These are phyloP conservation scores for Mantis religiosa DNA, from an alignment of 2,888 invertebrate species.

Conservation along the genomic window DNA sequence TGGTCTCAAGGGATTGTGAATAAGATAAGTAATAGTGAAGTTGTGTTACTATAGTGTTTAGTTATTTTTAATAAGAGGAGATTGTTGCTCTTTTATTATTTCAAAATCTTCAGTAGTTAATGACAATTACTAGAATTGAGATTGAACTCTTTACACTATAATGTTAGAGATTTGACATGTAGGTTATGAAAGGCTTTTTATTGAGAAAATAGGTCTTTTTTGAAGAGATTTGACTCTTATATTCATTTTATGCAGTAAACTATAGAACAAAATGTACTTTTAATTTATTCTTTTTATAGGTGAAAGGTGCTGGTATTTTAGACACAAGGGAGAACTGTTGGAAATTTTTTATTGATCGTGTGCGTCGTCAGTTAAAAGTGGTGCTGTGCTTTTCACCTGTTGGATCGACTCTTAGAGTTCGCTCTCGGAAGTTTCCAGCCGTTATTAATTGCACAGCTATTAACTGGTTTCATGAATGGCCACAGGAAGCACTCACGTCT, in stretches of 20 bases:
- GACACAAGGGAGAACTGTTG: constrained; percentile 95
- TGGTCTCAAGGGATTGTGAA: too few relatives aligned
- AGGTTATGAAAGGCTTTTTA: too few relatives aligned
- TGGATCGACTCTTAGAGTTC: constrained; percentile 84
- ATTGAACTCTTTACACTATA: too few relatives aligned
- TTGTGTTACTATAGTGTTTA: too few relatives aligned
- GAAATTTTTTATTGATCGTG: constrained; percentile 96
- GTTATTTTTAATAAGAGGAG: too few relatives aligned
- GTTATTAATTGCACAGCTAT: constrained; percentile 92
- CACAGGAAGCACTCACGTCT: constrained; percentile 91
- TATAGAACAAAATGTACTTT: too few relatives aligned
- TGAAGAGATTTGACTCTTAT: not conserved
- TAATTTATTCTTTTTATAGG: constrained; percentile 42
- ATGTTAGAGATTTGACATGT: too few relatives aligned
- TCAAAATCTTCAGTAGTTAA: too few relatives aligned
- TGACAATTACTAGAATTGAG: too few relatives aligned
- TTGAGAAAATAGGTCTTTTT: too few relatives aligned
- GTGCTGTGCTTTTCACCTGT: constrained; percentile 98
- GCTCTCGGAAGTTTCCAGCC: constrained; percentile 93
- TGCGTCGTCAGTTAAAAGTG: constrained; percentile 81
- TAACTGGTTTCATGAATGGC: constrained; percentile 99
- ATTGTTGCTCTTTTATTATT: too few relatives aligned
- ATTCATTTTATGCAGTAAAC: not conserved
- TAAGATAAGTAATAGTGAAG: too few relatives aligned
- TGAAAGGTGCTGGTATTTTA: constrained; percentile 81